Evolutionary conservation across 2,888 invertebrate genomes (phyloP), one percentile per base, ranked within the genome.

Genomic region (Leptinotarsa juncta): DNA sequence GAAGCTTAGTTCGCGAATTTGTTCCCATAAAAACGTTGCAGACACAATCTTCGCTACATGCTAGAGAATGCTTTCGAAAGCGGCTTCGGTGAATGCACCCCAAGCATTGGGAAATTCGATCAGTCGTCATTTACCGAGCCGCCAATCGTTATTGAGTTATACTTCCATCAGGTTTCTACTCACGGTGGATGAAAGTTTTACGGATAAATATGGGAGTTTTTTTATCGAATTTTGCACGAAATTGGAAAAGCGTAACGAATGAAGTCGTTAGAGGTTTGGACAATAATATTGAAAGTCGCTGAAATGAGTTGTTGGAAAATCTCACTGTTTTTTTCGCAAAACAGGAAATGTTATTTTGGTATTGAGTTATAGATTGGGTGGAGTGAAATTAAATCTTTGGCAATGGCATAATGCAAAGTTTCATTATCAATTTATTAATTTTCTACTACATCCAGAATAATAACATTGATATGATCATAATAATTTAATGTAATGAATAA

Each of bases 111-210:
- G 81, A 80, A 83, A 82, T 79, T 82, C 81, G 80, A 84, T 84
- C 83, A 82, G 82, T 83, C 82, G 83, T 83, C 83, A 83, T 84
- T 83, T 83, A 79, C 81, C 83, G 82, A 82, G 78, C 82, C 82
- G 82, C 80, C 82, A 83, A 81, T 83, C 82, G 82, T 83, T 83
- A 84, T 84, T 81, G 80, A 79, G 83, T 84, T 84, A 84, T 83
- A 83, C 83, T 84, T 83, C 83, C 83, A 84, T 84, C 72, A 68
- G 69, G 69, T 48, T 57, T 48, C 69, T 20, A 57, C 69, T 69
- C 69, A 69, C 57, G 57, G 15, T 49, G 18, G 69, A 57, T 69
- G 53, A 51, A 55, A 55, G 55, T 55, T 68, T 55, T 42, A 49
- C 57, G 48, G 57, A 42, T 69, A 57, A 69, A 49, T 69, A 60